Evolutionary conservation across 2,797 vertebrate species (phyloP).

Genomic region (Borostomias antarcticus): DNA sequence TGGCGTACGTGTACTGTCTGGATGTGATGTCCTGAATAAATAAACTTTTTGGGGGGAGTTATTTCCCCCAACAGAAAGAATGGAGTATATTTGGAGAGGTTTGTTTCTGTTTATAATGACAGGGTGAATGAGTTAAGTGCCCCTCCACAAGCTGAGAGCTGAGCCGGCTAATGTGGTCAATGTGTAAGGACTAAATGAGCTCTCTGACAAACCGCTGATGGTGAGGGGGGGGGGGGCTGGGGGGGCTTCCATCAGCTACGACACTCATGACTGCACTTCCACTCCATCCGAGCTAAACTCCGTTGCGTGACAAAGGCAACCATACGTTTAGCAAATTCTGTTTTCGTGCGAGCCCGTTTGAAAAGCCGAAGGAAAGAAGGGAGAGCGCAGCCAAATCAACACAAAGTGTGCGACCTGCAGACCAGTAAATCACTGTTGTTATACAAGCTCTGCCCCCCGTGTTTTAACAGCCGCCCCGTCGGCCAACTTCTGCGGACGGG

Average conservation of each 20-base stretch:
- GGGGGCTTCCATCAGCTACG: conserved; percentile 73
- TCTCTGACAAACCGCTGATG: conserved; percentile 65
- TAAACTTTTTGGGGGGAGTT: conserved; percentile 32
- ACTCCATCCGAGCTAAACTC: conserved; percentile 74
- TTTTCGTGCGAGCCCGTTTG: conserved; percentile 70
- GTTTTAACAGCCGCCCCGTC: conserved; percentile 66
- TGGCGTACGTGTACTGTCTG: conserved; percentile 6
- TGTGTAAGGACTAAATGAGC: conserved; percentile 64
- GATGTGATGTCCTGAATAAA: conserved; percentile 24
- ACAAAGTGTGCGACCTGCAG: conserved; percentile 74
- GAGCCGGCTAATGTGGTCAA: conserved; percentile 40
- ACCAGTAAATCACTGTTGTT: conserved; percentile 79
- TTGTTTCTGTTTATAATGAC: conserved; percentile 34
- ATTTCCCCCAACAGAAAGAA: conserved; percentile 34
- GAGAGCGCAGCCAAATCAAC: conserved; percentile 67
- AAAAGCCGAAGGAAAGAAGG: conserved; percentile 59
- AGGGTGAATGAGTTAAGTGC: conserved; percentile 23
- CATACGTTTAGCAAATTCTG: conserved; percentile 64
- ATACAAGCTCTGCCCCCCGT: conserved; percentile 76
- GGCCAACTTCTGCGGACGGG: conserved; percentile 70
- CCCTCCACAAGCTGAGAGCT: conserved; percentile 6
- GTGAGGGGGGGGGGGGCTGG: no score
- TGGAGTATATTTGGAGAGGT: conserved; percentile 28
- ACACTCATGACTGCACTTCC: conserved; percentile 68
- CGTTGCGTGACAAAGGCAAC: conserved; percentile 72